phyloP scores from a whole-genome alignment of 2,113 vertebrate genomes.

The Scartelaos histophorus region DNA sequence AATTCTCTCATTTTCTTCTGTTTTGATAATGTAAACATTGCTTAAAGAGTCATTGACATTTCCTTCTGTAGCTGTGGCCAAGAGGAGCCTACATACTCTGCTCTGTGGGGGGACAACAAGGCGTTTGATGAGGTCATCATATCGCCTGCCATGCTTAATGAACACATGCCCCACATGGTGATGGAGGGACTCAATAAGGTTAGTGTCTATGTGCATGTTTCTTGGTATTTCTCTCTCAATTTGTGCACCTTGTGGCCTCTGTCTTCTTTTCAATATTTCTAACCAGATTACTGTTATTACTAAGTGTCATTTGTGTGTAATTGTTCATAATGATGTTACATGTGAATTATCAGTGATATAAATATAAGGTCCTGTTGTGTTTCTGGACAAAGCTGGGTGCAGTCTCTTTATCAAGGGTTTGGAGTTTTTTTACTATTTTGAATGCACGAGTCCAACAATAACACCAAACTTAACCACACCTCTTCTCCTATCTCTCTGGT shows the following conservation, averaged over 20 bases:
- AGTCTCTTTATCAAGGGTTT: not conserved
- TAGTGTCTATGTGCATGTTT: conserved; percentile 26
- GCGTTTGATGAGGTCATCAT: conserved; percentile 98
- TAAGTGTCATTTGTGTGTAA: not conserved
- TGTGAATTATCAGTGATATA: conserved; percentile 13
- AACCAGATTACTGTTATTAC: not conserved
- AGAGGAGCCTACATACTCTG: conserved; percentile 96
- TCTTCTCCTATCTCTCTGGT: conserved; percentile 34
- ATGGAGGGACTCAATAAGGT: conserved; percentile 99
- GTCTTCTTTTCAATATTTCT: conserved; percentile 3
- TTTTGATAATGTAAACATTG: not conserved
- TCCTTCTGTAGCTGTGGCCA: conserved; percentile 86
- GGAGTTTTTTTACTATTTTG: not conserved
- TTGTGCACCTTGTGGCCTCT: not conserved
- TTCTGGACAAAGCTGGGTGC: not conserved
- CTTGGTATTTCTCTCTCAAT: conserved; percentile 15
- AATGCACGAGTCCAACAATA: conserved; percentile 39
- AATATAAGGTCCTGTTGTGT: not conserved
- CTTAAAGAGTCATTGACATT: not conserved
- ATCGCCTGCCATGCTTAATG: conserved; percentile 96
- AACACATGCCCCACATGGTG: conserved; percentile 96
- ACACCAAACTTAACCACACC: conserved; percentile 19
- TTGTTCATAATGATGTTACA: not conserved
- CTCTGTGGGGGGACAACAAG: conserved; percentile 98
- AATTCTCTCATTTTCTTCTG: no score